Conservation (phyloP, 2,113 vertebrate genomes). For the Microcebus jonahi region DNA sequence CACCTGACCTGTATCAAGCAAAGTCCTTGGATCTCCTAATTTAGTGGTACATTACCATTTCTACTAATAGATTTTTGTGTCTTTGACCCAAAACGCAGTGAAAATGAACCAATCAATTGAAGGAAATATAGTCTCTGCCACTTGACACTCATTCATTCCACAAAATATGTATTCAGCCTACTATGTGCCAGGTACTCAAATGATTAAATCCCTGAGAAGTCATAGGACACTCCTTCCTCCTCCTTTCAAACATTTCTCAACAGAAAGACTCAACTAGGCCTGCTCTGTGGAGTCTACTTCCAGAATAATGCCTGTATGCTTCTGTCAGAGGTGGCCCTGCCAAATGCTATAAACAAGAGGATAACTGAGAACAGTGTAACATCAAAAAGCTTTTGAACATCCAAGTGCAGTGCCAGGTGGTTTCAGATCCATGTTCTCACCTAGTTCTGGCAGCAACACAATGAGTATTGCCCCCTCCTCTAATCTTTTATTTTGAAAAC, state of each 20-base stretch:
- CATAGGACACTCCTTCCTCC: background rate
- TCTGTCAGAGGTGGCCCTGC: background rate
- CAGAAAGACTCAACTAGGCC: background rate
- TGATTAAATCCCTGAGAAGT: background rate
- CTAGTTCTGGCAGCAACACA: background rate
- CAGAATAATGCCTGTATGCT: background rate
- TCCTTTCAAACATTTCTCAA: background rate
- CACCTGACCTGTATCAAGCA: background rate
- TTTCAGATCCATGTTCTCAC: background rate
- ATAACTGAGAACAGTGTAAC: background rate
- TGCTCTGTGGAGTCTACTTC: background rate
- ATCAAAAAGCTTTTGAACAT: background rate
- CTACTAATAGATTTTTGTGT: background rate
- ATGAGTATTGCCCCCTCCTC: background rate
- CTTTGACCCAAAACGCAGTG: slow-evolving; percentile 15
- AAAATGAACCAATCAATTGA: slow-evolving; percentile 2
- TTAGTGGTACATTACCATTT: background rate
- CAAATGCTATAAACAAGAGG: background rate
- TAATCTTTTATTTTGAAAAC: background rate
- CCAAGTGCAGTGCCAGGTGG: background rate
- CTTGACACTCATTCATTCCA: background rate
- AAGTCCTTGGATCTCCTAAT: background rate
- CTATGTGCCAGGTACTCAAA: background rate
- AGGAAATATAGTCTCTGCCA: background rate
- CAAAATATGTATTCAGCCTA: background rate